phyloP scores from a whole-genome alignment of 1,140 invertebrate genomes.

The Neodiprion virginianus region DNA sequence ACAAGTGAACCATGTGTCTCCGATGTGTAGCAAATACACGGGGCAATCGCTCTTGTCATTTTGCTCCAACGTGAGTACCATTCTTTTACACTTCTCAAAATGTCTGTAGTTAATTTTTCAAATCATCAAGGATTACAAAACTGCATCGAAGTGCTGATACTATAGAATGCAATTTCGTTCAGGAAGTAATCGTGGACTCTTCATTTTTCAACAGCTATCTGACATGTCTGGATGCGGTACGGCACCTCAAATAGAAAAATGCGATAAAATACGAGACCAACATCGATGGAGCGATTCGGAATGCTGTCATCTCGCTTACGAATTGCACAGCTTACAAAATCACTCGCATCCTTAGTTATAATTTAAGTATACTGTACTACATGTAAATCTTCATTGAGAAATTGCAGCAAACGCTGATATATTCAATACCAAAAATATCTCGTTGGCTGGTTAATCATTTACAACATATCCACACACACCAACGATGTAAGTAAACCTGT shows the following conservation, averaged over 20 bases:
- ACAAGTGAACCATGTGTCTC: slow-evolving; percentile 35
- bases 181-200: background rate
- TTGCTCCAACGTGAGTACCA: slow-evolving; percentile 50
- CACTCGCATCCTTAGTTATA: slow-evolving; percentile 37
- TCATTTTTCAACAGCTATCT: slow-evolving; percentile 32
- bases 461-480: background rate
- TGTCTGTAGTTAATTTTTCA: background rate
- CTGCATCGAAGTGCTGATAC: no score
- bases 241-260: slow-evolving; percentile 25
- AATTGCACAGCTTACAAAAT: slow-evolving; percentile 50
- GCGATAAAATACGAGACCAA: slow-evolving; percentile 41
- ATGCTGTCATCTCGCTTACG: slow-evolving; percentile 55
- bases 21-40: slow-evolving; percentile 48
- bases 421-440: no score
- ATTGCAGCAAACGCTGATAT: background rate
- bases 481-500: no score
- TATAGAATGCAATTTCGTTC: slow-evolving; percentile 18
- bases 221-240: slow-evolving; percentile 30
- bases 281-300: slow-evolving; percentile 58
- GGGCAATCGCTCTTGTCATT: slow-evolving; percentile 53
- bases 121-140: background rate
- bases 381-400: background rate
- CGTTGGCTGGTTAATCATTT: background rate
- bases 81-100: slow-evolving; percentile 5
- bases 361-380: slow-evolving; percentile 9